phyloP scores from a whole-genome alignment of 2,113 vertebrate genomes.

The Anoplopoma fimbria region DNA sequence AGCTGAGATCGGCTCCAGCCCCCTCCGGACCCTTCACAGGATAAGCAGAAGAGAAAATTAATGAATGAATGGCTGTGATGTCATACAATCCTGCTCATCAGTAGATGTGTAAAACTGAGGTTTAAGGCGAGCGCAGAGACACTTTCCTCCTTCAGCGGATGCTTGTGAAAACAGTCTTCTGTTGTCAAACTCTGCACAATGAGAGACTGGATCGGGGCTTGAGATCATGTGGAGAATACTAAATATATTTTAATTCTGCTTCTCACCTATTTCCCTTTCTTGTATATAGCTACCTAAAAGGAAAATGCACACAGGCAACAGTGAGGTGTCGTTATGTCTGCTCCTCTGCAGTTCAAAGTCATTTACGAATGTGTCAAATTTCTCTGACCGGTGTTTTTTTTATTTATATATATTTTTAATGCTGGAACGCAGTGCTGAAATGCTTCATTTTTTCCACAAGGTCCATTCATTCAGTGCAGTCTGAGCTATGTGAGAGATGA shows the following conservation, averaged over 20 bases:
- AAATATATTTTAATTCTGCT: background rate
- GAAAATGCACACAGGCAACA: background rate
- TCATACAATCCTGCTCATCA: background rate
- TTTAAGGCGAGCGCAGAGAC: background rate
- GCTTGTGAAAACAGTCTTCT: background rate
- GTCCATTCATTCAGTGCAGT: constrained; percentile 5
- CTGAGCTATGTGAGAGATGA: constrained; percentile 30
- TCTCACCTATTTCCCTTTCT: background rate
- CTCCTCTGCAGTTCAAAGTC: background rate
- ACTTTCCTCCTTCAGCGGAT: background rate
- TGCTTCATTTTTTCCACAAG: background rate
- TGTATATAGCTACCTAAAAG: background rate
- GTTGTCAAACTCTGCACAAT: no score
- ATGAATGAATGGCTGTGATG: background rate
- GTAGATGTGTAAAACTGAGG: background rate
- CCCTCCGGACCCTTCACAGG: no score
- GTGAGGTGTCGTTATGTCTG: constrained; percentile 9
- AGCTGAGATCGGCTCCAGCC: no score
- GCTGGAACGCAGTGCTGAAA: constrained; percentile 11
- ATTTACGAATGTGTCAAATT: constrained; percentile 33
- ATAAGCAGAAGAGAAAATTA: no score
- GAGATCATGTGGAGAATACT: background rate
- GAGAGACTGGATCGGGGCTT: background rate
- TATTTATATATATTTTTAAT: background rate
- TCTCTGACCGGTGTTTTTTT: constrained; percentile 28